Percentiles rank a stretch among this genome's conserved stretches.
Conservation (phyloP, 2,888 invertebrate genomes). For the Lasioglossum figueresi region DNA sequence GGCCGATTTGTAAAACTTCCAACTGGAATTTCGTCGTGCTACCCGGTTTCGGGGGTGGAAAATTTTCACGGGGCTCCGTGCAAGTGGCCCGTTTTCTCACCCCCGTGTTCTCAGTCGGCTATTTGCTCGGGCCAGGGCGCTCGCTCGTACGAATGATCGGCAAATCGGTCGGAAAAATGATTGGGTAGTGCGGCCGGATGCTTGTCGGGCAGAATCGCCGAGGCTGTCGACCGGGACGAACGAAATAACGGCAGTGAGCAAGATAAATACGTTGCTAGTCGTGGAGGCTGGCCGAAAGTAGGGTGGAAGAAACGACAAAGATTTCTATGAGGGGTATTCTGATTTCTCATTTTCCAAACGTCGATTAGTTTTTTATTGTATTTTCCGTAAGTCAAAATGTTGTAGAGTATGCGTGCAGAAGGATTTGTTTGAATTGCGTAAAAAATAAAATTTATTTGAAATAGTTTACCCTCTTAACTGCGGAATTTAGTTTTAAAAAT, state of each 20-base stretch:
- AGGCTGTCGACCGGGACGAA: slow-evolving; percentile 30
- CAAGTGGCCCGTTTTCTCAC: slow-evolving; percentile 69
- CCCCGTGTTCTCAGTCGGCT: slow-evolving; percentile 9
- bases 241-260: slow-evolving; percentile 45
- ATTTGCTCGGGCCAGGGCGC: slow-evolving; percentile 47
- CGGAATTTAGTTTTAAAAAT: too few species aligned
- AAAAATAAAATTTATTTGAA: too few species aligned
- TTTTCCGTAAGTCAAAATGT: neutral
- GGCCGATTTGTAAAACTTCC: slow-evolving; percentile 30
- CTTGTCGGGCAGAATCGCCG: slow-evolving; percentile 31
- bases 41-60: slow-evolving; percentile 1
- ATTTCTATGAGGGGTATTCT: slow-evolving; percentile 6
- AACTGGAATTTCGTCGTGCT: neutral
- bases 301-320: slow-evolving; percentile 7
- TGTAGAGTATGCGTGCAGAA: too few species aligned
- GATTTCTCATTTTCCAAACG: neutral
- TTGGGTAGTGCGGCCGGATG: slow-evolving; percentile 45
- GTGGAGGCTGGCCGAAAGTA: slow-evolving; percentile 8
- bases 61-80: slow-evolving; percentile 67
- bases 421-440: too few species aligned
- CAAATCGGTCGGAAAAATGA: slow-evolving; percentile 71
- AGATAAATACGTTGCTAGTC: slow-evolving; percentile 46
- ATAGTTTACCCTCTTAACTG: too few species aligned
- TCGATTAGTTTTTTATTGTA: neutral
- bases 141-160: slow-evolving; percentile 55